Evolutionary conservation across 2,113 vertebrate species (phyloP), one percentile per base, ranked within the genome.

Genomic region (Xiphorhynchus elegans): DNA sequence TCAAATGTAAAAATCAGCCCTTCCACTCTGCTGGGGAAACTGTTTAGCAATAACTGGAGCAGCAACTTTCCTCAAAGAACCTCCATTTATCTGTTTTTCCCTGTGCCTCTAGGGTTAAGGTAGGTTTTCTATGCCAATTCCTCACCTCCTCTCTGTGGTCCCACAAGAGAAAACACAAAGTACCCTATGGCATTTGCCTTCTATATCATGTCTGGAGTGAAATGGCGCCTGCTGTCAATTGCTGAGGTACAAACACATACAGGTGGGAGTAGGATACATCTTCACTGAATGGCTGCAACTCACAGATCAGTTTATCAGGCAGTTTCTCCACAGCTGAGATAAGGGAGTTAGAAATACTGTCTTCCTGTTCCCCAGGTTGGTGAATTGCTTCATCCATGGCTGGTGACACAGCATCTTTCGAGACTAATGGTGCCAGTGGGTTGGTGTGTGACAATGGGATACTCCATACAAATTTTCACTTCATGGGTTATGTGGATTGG

Each of bases 241-340:
- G 35, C 49, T 37, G 47, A 62, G 20, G 8, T 33, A 35, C 0
- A 0, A 82, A 40, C 20, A 46, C 47, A 6, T 26, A 3, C 29
- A 63, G 29, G 25, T 42, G 31, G 35, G 49, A 63, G 49, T 1
- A 70, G 42, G 31, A 37, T 35, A 11, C 23, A 42, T 35, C 62
- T 63, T 42, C 72, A 33, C 63, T 42, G 49, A 63, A 77, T 28
- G 63, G 8, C 37, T 70, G 42, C 21, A 70, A 33, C 56, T 44
- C 88, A 56, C 17, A 44, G 17, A 21, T 49, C 49, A 70, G 56
- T 70, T 63, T 63, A 70, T 42, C 63, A 63, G 44, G 44, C 14
- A 63, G 31, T 37, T 70, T 37, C 37, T 64, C 56, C 37, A 70
- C 56, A 50, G 42, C 0, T 77, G 35, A 70, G 49, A 56, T 42